Base-by-base conservation (phyloP, 2,888 invertebrate species). In the Noctua janthina region DNA sequence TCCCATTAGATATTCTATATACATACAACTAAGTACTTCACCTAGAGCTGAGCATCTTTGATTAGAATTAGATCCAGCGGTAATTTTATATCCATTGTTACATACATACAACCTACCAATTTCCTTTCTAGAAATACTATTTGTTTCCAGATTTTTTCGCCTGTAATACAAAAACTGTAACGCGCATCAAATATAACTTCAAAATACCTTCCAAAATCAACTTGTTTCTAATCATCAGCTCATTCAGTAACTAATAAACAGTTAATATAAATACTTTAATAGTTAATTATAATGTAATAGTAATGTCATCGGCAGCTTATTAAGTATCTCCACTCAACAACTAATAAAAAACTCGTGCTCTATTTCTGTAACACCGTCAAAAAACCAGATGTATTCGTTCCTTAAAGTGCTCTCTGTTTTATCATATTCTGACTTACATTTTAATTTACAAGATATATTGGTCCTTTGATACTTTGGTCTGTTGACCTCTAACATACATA, bases 271-370 rank as follows among this genome's bases (percentile, higher is more conserved):
- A 20, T 54, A 51, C 10, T 75, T 67, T 68, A 82, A 79, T 79
- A 68, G 74, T 78, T 79, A 70, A 81, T 85, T 56, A 79, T 73
- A 81, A 79, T 76, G 49, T 82, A 82, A 88, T 83, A 76, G 78
- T 79, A 71, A 78, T 77, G 76, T 86, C 86, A 84, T 87, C 86
- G 77, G 39, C 66, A 35, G 62, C 51, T 66, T 81, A 88, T 84
- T 84, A 82, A 82, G 74, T 78, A 74, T 62, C 72, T 56, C 74
- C 70, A 79, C 78, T 88, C 78, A 69, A 73, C 79, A 56, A 13
- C 51, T 51, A 66, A 76, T 88, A 86, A 86, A 81, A 87, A 87
- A 54, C 64, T 46, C 35, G 43, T 79, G 82, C 62, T 76, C 81
- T 81, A 75, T 87, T 85, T 88, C 67, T 74, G 78, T 87, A 79